Base-by-base conservation (phyloP, 2,113 vertebrate genomes). In the Gnathonemus longibarbis region DNA sequence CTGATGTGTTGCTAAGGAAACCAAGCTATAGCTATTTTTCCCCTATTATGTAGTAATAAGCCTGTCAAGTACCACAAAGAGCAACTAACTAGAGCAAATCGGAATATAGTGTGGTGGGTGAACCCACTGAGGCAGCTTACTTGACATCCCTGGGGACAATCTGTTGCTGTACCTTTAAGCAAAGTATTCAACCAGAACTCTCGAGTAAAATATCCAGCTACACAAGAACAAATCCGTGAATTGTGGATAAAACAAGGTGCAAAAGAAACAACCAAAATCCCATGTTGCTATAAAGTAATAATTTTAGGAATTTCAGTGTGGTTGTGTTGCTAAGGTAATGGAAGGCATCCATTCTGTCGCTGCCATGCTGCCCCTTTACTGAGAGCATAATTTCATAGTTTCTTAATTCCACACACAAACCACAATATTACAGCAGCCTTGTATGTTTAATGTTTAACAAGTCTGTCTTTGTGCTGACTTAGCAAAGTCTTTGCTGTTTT, bases 381-480 rank as follows among this genome's bases (percentile, higher is more conserved):
- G 45, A 84, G 45, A 45, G 6, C 83, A 46, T 48, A 9, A 11
- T 48, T 48, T 84, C 39, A n/a, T 19, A n/a, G 83, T 13, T n/a
- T 46, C 21, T 84, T 45, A 24, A 84, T n/a, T 48, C 83, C 19
- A 46, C 39, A 48, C 83, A n/a, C 42, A 84, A n/a, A 48, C 83
- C 42, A 46, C 45, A 84, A 48, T 48, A 84, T 84, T 84, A 84
- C 21, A 46, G 39, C 8, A 46, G 24, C 45, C 83, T 46, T 84
- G 80, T n/a, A 84, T 24, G 39, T 84, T 84, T 84, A 84, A 84
- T 84, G 24, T 84, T 84, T 84, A 45, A 84, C 42, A n/a, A 10
- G 21, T 11, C 42, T 84, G 39, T 27, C 83, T 48, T 84, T 46
- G 24, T 3, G 83, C 83, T 80, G 74, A 42, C 35, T 80, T 80